Evolutionary conservation across 2,113 vertebrate species (phyloP).

Genomic region (Seriola rivoliana): DNA sequence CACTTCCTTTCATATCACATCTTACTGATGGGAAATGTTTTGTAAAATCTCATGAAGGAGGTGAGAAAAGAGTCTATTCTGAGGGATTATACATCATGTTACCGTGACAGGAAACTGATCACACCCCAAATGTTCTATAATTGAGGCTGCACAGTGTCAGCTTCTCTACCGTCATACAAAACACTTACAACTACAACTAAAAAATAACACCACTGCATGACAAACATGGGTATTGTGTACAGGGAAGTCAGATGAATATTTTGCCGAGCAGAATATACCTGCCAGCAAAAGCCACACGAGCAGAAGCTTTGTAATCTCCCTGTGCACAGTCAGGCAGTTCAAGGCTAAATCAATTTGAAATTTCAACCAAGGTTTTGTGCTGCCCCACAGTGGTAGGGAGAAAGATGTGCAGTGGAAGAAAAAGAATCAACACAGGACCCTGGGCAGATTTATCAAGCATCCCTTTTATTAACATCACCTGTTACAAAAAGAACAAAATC

Average conservation of each 20-base stretch:
- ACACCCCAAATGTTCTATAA: slow-evolving; percentile 32
- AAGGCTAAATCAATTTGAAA: neutral
- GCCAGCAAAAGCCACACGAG: slow-evolving; percentile 5
- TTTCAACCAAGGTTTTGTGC: slow-evolving; percentile 30
- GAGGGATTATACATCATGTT: slow-evolving; percentile 34
- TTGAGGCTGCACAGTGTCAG: slow-evolving; percentile 6
- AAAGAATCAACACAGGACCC: slow-evolving; percentile 31
- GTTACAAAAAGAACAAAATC: slow-evolving; percentile 86
- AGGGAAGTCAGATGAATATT: neutral
- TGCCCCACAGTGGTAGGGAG: slow-evolving; percentile 64
- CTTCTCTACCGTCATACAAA: neutral
- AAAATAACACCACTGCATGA: slow-evolving; percentile 23
- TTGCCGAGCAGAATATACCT: neutral
- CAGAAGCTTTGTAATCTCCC: slow-evolving; percentile 17
- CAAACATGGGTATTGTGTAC: slow-evolving; percentile 21
- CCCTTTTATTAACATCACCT: slow-evolving; percentile 88
- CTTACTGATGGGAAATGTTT: neutral
- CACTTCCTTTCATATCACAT: slow-evolving; percentile 12
- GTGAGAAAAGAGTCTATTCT: neutral
- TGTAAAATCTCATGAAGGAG: slow-evolving; percentile 4
- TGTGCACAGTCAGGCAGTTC: slow-evolving; percentile 6
- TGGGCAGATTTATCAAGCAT: slow-evolving; percentile 84
- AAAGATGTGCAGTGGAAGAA: slow-evolving; percentile 38
- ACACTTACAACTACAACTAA: neutral
- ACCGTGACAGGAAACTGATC: slow-evolving; percentile 30